phyloP scores from a whole-genome alignment of 2,888 invertebrate genomes.

The Oligia fasciuncula region DNA sequence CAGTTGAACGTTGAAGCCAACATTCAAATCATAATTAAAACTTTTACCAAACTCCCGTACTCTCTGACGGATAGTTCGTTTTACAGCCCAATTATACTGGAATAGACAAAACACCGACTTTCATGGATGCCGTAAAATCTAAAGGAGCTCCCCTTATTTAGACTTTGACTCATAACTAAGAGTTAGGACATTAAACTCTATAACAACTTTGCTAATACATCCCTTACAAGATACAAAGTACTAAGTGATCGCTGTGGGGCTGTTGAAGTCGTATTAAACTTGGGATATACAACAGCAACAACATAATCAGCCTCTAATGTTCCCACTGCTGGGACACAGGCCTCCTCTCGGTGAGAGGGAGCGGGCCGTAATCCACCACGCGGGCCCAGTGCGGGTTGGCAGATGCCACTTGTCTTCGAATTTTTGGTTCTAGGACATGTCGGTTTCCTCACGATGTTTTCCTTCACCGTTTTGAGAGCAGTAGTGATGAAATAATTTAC shows the following conservation, averaged over 20 bases:
- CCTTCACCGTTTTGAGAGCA: too few species aligned
- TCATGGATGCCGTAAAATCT: slow-evolving; percentile 50
- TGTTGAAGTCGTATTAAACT: slow-evolving; percentile 29
- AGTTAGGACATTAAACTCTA: slow-evolving; percentile 57
- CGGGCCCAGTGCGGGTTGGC: too few species aligned
- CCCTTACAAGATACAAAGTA: slow-evolving; percentile 45
- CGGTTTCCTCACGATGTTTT: too few species aligned
- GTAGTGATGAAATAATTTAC: too few species aligned
- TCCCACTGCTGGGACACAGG: too few species aligned
- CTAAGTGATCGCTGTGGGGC: slow-evolving; percentile 29
- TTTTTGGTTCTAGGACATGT: too few species aligned
- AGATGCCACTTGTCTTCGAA: too few species aligned
- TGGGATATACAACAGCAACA: background rate
- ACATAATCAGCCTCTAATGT: too few species aligned
- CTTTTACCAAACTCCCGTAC: slow-evolving; percentile 51
- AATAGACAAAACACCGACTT: slow-evolving; percentile 57
- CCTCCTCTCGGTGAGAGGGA: too few species aligned
- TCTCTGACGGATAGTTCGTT: slow-evolving; percentile 59
- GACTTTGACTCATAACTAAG: slow-evolving; percentile 54
- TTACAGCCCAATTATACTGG: slow-evolving; percentile 59
- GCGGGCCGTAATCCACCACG: too few species aligned
- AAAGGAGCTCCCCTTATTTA: slow-evolving; percentile 41
- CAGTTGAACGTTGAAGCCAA: slow-evolving; percentile 29
- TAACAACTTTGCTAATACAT: slow-evolving; percentile 53
- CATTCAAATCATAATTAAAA: slow-evolving; percentile 64